A percentile compares a stretch with the other conserved stretches of the same genome.
Conservation (phyloP, 53 echinoderm and acorn worm genomes). For the Astropecten irregularis region DNA sequence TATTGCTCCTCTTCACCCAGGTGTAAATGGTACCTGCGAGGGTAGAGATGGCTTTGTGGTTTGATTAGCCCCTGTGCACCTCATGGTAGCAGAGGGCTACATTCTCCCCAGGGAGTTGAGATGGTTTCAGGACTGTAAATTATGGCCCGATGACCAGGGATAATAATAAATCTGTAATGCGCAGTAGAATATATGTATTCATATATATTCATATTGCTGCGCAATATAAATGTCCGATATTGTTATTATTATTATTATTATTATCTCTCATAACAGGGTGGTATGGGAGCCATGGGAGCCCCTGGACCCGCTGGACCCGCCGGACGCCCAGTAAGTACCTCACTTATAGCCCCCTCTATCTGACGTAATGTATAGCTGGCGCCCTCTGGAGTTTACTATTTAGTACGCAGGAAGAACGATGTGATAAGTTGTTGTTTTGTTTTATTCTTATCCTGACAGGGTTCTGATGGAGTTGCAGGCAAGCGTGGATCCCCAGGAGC, state of each 20-base stretch:
- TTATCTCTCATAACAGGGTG: not conserved
- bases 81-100: too few relatives aligned
- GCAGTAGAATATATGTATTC: not conserved
- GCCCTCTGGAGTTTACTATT: not conserved
- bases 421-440: not conserved
- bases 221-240: too few relatives aligned
- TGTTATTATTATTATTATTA: not conserved
- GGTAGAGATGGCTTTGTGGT: not conserved
- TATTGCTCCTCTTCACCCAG: too few relatives aligned
- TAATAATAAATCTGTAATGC: not conserved
- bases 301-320: slow-evolving; percentile 47
- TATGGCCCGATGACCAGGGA: too few relatives aligned
- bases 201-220: not conserved
- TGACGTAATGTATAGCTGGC: not conserved
- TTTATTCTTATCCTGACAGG: not conserved
- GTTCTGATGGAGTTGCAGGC: slow-evolving; percentile 27
- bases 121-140: too few relatives aligned
- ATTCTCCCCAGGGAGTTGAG: too few relatives aligned
- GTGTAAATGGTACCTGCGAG: not conserved
- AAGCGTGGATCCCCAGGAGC: slow-evolving; percentile 24
- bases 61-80: too few relatives aligned
- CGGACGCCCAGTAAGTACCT: slow-evolving; percentile 47
- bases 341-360: not conserved
- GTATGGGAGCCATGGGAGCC: slow-evolving; percentile 51
- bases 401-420: too few relatives aligned